Base-by-base conservation (phyloP, 2,113 vertebrate species). In the Barnardius zonarius region DNA sequence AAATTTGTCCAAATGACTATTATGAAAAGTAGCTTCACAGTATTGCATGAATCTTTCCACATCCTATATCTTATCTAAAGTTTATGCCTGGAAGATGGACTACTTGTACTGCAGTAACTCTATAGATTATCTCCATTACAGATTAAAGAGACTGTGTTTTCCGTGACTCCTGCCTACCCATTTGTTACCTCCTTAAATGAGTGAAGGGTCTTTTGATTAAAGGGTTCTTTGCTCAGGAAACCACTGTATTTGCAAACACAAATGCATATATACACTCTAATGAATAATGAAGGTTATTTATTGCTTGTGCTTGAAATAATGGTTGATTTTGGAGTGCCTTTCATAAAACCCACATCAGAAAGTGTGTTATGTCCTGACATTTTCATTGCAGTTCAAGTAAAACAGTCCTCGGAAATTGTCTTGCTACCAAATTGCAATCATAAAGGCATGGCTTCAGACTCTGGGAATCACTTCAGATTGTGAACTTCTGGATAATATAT, bases 401-500 rank as follows among this genome's bases (percentile, higher is more conserved):
- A 97, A 98, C 96, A 95, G 96, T 97, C 97, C 97, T 97, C 80
- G 69, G 95, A 98, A 98, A 97, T 96, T 95, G 96, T 98, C 97
- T 97, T 97, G 92, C 97, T 97, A 97, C 98, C 97, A 98, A 98
- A 98, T 98, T 98, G 98, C 98, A 97, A 97, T 98, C 97, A 97
- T 98, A 98, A 98, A 98, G 98, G 96, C 97, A 97, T 94, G 95
- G 93, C 95, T 98, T 98, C 94, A 96, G 97, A 95, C 96, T 97
- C 94, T 23, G 92, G 87, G 96, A 98, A 98, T 97, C 97, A 95
- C 94, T 98, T 98, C 97, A 96, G 97, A 97, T 97, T 98, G 98
- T 96, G 98, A 98, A 98, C 97, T 98, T 97, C 96, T 98, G 97
- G 98, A 97, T 98, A 98, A 98, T 97, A 98, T 98, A 98, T 98